Percentiles rank a stretch among this genome's conserved stretches.
These are phyloP conservation scores for Marmota flaviventris DNA, from an alignment of 2,113 vertebrate genomes.

Conservation along the genomic window DNA sequence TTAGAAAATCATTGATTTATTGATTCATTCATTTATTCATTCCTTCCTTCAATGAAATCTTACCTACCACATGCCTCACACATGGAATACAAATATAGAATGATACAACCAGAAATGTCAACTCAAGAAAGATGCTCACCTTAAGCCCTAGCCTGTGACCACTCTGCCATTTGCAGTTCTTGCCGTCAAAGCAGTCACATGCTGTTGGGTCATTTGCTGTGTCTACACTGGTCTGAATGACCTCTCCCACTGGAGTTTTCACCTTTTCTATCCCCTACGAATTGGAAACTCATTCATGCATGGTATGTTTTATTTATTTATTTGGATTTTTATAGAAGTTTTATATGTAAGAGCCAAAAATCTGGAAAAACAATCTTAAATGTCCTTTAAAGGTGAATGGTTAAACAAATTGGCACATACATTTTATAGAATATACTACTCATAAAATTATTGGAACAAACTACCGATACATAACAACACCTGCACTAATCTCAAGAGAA, in stretches of 20 bases:
- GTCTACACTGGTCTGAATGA: not conserved
- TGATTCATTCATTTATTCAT: not conserved
- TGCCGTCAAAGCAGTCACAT: not conserved
- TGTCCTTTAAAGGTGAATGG: not conserved
- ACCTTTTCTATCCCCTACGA: not conserved
- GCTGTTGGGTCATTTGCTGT: not conserved
- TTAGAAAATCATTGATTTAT: not conserved
- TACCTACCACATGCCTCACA: not conserved
- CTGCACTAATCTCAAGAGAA: not conserved
- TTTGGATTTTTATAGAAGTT: not conserved
- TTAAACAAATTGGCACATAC: not conserved
- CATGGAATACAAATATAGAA: not conserved
- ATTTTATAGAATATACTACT: not conserved
- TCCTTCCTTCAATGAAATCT: not conserved
- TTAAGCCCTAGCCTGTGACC: not conserved
- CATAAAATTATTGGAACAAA: not conserved
- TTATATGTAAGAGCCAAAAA: not conserved
- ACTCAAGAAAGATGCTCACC: not conserved
- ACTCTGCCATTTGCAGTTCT: not conserved
- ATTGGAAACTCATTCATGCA: not conserved
- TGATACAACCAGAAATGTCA: not conserved
- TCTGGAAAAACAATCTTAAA: not conserved
- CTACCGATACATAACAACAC: not conserved
- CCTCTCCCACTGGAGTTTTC: not conserved
- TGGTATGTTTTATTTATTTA: not conserved